phyloP scores from a whole-genome alignment of 2,113 vertebrate species.

The Lagopus muta region DNA sequence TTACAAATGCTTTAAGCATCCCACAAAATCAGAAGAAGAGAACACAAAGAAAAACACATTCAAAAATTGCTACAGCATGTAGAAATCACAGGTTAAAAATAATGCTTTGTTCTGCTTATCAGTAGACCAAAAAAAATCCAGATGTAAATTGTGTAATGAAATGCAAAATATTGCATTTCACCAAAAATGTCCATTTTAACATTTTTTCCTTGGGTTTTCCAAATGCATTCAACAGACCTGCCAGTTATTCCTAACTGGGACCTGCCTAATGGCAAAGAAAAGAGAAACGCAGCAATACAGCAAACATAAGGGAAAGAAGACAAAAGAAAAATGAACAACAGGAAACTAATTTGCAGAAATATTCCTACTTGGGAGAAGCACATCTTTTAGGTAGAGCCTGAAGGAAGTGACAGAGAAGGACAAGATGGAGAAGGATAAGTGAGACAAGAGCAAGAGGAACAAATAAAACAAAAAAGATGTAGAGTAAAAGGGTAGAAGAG shows the following conservation, averaged over 20 bases:
- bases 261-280: neutral
- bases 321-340: slow-evolving; percentile 45
- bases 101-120: neutral
- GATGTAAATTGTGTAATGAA: neutral
- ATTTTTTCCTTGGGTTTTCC: neutral
- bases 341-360: slow-evolving; percentile 47
- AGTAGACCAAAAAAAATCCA: neutral
- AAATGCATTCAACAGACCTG: neutral
- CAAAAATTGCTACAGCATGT: neutral
- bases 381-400: neutral
- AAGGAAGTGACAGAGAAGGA: neutral
- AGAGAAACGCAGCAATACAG: neutral
- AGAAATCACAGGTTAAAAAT: neutral
- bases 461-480: neutral
- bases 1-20: slow-evolving; percentile 23
- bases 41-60: neutral
- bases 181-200: neutral
- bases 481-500: neutral
- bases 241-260: neutral
- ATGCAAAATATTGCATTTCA: neutral
- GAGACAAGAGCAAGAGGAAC: neutral
- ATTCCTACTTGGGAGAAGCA: neutral
- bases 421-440: neutral
- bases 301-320: neutral
- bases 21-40: slow-evolving; percentile 1